Evolutionary conservation across 2,888 invertebrate genomes (phyloP).

Genomic region (Graphium colonna): DNA sequence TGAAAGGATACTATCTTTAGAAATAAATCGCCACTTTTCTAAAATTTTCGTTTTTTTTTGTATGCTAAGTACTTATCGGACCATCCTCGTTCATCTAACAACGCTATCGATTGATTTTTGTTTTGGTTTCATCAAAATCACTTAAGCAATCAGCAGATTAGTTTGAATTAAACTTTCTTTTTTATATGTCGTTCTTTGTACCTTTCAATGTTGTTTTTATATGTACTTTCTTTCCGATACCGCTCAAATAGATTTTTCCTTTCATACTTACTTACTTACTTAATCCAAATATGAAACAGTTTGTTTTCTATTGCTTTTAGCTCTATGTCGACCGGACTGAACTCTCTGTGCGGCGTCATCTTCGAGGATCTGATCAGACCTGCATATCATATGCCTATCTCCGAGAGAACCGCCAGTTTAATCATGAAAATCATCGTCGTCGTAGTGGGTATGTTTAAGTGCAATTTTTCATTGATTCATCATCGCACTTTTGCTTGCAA

Average conservation of each 20-base stretch:
- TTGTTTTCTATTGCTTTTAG: conserved; percentile 49
- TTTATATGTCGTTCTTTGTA: too few relatives aligned
- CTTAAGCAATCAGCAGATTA: too few relatives aligned
- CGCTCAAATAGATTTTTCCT: too few relatives aligned
- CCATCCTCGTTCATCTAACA: too few relatives aligned
- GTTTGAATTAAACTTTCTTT: too few relatives aligned
- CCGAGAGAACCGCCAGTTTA: conserved; percentile 83
- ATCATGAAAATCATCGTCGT: conserved; percentile 86
- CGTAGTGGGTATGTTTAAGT: conserved; percentile 71
- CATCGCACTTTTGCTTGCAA: too few relatives aligned
- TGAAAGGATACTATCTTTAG: conserved; percentile 22
- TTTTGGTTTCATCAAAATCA: neutral
- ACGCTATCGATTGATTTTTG: too few relatives aligned
- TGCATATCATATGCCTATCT: conserved; percentile 80
- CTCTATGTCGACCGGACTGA: conserved; percentile 88
- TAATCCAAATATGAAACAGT: neutral
- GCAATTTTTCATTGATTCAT: too few relatives aligned
- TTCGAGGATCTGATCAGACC: conserved; percentile 87
- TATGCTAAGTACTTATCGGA: neutral
- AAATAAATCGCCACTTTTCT: neutral
- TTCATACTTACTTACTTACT: too few relatives aligned
- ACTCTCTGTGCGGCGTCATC: conserved; percentile 87
- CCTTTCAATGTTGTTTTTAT: too few relatives aligned
- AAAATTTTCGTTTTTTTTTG: neutral
- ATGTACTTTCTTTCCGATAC: too few relatives aligned